phyloP scores from a whole-genome alignment of 2,797 vertebrate species.

The Bryconaethiops microstoma region DNA sequence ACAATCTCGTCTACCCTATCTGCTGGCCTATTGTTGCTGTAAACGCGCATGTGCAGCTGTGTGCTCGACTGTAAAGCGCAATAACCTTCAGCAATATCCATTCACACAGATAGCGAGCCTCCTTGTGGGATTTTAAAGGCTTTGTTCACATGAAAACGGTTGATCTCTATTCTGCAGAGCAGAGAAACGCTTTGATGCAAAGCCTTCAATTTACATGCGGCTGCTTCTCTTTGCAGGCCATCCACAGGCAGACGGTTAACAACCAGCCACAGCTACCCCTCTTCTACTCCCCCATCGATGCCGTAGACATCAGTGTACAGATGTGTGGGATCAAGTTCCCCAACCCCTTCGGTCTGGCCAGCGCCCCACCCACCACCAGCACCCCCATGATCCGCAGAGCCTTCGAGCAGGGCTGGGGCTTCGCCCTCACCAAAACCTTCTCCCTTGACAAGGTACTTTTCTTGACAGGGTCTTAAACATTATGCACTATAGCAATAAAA shows the following conservation, averaged over 20 bases:
- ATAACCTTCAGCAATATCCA: conserved; percentile 45
- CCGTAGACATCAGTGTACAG: conserved; percentile 82
- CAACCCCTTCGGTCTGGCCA: conserved; percentile 93
- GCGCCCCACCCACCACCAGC: conserved; percentile 89
- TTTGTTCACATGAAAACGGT: conserved; percentile 42
- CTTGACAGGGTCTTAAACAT: not conserved
- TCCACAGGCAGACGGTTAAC: conserved; percentile 66
- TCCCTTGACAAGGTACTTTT: conserved; percentile 87
- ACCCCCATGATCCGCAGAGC: conserved; percentile 91
- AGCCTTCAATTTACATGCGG: conserved; percentile 53
- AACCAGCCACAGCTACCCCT: conserved; percentile 74
- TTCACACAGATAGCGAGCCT: conserved; percentile 22
- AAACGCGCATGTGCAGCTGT: conserved; percentile 17
- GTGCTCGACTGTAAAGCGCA: conserved; percentile 23
- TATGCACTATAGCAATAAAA: not conserved
- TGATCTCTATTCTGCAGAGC: not conserved
- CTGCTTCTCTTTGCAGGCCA: conserved; percentile 64
- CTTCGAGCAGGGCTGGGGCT: conserved; percentile 93
- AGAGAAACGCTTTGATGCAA: conserved; percentile 36
- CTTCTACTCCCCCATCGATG: conserved; percentile 78
- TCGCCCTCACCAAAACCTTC: conserved; percentile 93
- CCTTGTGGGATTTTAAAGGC: conserved; percentile 37
- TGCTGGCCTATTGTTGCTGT: conserved; percentile 35
- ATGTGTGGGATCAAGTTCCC: conserved; percentile 79
- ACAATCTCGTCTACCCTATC: conserved; percentile 31